Percentiles rank a stretch among this genome's conserved stretches.
Evolutionary conservation across 1,140 invertebrate species (phyloP).

Genomic region (Scylla paramamosain): DNA sequence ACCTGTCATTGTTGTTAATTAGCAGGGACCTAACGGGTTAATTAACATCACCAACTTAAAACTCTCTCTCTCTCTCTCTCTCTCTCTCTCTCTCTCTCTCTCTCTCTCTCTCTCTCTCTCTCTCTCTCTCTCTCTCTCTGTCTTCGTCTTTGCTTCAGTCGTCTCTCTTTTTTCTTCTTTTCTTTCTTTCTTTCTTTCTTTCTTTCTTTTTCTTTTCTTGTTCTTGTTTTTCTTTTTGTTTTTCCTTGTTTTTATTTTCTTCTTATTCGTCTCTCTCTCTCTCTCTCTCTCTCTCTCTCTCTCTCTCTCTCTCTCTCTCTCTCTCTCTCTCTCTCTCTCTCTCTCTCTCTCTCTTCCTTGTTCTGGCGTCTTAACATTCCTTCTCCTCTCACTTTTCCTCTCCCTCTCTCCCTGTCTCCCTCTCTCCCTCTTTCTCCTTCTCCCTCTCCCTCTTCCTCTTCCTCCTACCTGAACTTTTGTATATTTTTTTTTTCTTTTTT

Average conservation of each 20-base stretch:
- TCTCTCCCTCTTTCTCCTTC: neutral
- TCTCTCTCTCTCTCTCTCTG: slow-evolving; percentile 11
- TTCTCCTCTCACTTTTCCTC: neutral
- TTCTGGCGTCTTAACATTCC: neutral
- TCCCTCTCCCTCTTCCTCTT: slow-evolving; percentile 37
- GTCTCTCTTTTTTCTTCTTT: neutral
- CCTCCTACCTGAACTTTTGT: neutral
- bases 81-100: slow-evolving; percentile 49
- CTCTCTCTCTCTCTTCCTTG: slow-evolving; percentile 31
- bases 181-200: neutral
- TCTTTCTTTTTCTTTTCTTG: no score
- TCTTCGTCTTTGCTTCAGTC: neutral
- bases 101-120: slow-evolving; percentile 38
- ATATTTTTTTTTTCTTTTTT: neutral
- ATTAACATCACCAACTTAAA: neutral
- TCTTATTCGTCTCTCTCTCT: no score
- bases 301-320: slow-evolving; percentile 38
- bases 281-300: slow-evolving; percentile 38
- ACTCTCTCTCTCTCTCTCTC: slow-evolving; percentile 11
- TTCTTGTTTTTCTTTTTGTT: no score
- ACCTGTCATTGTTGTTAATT: neutral
- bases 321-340: slow-evolving; percentile 38
- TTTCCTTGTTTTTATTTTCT: no score
- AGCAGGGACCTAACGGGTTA: neutral
- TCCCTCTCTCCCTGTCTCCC: slow-evolving; percentile 19